Conservation (phyloP, 2,888 invertebrate genomes). For the Rhodophaea formosa region DNA sequence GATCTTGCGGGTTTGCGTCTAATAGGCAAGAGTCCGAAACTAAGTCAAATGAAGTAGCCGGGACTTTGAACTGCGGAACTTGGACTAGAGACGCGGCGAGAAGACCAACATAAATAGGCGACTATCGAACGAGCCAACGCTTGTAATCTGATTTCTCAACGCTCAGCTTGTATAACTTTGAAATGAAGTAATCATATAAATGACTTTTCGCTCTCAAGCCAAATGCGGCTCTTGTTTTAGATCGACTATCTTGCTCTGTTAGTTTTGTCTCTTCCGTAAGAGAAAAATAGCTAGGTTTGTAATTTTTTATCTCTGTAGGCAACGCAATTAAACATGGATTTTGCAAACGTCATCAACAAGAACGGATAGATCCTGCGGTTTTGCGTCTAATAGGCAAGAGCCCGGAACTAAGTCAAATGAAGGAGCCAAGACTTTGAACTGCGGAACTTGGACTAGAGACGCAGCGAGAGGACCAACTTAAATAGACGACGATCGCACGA, state of each 20-base stretch:
- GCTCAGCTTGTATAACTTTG: conserved; percentile 9
- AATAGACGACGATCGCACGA: conserved; percentile 24
- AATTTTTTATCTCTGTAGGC: no score
- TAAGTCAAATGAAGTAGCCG: conserved; percentile 26
- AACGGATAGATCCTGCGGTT: conserved; percentile 18
- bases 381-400: conserved; percentile 24
- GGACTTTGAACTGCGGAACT: conserved; percentile 24
- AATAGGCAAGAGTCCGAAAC: conserved; percentile 26
- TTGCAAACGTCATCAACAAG: conserved; percentile 9
- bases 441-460: conserved; percentile 25
- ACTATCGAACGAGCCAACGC: conserved; percentile 17
- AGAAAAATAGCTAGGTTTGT: no score
- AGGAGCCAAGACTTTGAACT: conserved; percentile 22
- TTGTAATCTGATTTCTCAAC: conserved; percentile 17
- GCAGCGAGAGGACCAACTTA: conserved; percentile 27
- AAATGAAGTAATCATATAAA: conserved; percentile 10
- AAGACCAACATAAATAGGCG: conserved; percentile 30
- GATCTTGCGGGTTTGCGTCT: conserved; percentile 11
- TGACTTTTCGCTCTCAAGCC: neutral
- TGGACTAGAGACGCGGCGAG: conserved; percentile 22
- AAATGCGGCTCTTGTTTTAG: neutral
- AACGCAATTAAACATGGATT: neutral
- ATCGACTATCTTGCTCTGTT: no score
- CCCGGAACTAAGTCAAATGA: conserved; percentile 27
- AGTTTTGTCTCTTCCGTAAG: no score